Percentiles rank a stretch among this genome's conserved stretches.
Conservation (phyloP, 2,113 vertebrate genomes). For the Cheilinus undulatus region DNA sequence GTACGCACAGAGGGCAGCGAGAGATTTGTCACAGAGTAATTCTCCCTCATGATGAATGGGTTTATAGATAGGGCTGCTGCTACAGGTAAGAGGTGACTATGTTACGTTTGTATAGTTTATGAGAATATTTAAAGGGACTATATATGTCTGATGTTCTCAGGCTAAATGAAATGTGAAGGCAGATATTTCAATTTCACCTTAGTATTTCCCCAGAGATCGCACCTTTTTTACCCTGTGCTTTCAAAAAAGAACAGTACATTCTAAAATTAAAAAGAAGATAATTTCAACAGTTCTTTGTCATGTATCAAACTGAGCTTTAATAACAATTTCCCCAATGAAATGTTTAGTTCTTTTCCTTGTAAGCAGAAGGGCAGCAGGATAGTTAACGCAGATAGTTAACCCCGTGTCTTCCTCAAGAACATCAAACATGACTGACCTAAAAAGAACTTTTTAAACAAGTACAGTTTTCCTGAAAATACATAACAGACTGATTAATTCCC, state of each 20-base stretch:
- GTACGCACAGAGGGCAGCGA: constrained; percentile 27
- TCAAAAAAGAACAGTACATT: neutral
- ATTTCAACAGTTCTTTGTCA: neutral
- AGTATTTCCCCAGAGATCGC: neutral
- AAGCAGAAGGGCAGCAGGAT: neutral
- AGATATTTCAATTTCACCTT: neutral
- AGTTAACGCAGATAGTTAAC: too few species aligned
- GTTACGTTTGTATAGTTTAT: constrained; percentile 44
- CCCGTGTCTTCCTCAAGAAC: too few species aligned
- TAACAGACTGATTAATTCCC: too few species aligned
- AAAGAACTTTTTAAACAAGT: too few species aligned
- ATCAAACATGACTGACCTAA: too few species aligned
- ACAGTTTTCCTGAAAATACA: too few species aligned
- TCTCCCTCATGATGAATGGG: constrained; percentile 66
- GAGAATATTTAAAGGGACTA: constrained; percentile 43
- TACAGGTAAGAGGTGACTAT: constrained; percentile 60
- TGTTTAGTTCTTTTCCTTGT: neutral
- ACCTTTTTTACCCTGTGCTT: too few species aligned
- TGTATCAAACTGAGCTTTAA: neutral
- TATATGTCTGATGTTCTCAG: neutral
- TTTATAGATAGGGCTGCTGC: constrained; percentile 42
- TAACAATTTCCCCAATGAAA: neutral
- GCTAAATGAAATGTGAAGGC: constrained; percentile 40
- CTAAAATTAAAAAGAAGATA: neutral
- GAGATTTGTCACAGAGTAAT: constrained; percentile 66